Evolutionary conservation across 2,888 invertebrate species (phyloP).

Genomic region (Macroteleia sp.): DNA sequence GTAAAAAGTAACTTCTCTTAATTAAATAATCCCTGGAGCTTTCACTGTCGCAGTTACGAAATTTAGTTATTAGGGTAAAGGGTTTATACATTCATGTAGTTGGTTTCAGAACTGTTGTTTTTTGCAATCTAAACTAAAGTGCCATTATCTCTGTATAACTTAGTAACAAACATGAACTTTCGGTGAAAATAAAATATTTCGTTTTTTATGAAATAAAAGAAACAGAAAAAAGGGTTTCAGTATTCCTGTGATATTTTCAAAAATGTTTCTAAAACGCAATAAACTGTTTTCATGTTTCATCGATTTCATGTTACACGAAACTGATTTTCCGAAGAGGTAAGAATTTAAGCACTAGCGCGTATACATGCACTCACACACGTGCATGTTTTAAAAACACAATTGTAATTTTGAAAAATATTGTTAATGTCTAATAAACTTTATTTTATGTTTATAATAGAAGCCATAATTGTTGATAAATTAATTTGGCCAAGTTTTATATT

Average conservation of each 20-base stretch:
- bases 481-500: too few relatives aligned
- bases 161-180: conserved; percentile 25
- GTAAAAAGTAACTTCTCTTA: conserved; percentile 81
- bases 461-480: too few relatives aligned
- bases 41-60: conserved; percentile 43
- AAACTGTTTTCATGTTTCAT: conserved; percentile 31
- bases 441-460: too few relatives aligned
- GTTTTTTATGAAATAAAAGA: too few relatives aligned
- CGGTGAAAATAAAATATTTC: conserved; percentile 16
- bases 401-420: too few relatives aligned
- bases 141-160: conserved; percentile 28
- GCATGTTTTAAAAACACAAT: too few relatives aligned
- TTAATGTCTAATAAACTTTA: too few relatives aligned
- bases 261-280: too few relatives aligned
- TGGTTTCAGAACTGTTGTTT: conserved; percentile 29
- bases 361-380: too few relatives aligned
- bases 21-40: conserved; percentile 41
- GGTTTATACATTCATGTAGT: conserved; percentile 69
- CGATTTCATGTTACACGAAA: conserved; percentile 38
- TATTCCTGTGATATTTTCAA: too few relatives aligned
- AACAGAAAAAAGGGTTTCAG: too few relatives aligned
- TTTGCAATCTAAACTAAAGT: conserved; percentile 26
- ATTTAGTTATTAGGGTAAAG: conserved; percentile 72
- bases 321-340: conserved; percentile 39
- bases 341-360: too few relatives aligned